phyloP scores from a whole-genome alignment of 1,140 invertebrate species.

The Leptopilina clavipes region DNA sequence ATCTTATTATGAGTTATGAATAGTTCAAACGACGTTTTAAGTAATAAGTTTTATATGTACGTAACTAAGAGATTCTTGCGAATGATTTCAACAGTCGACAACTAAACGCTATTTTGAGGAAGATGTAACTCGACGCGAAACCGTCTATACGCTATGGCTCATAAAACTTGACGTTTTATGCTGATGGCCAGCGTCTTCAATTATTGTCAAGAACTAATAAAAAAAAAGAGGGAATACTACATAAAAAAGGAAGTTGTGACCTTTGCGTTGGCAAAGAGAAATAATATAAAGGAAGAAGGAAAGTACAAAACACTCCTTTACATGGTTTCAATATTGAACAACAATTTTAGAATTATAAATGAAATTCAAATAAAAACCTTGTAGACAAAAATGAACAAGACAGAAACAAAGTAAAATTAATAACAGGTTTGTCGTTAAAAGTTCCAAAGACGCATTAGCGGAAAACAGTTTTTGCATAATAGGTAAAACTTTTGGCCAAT shows the following conservation, averaged over 20 bases:
- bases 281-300: neutral
- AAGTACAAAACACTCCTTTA: no score
- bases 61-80: neutral
- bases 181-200: slow-evolving; percentile 59
- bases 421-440: slow-evolving; percentile 65
- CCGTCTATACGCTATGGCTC: slow-evolving; percentile 64
- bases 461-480: slow-evolving; percentile 71
- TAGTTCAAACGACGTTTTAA: no score
- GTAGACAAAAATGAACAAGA: neutral
- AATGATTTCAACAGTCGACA: neutral
- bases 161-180: slow-evolving; percentile 67
- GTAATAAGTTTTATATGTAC: no score
- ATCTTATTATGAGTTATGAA: no score
- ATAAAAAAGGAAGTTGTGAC: slow-evolving; percentile 33
- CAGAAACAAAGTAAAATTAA: neutral
- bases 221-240: slow-evolving; percentile 4
- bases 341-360: no score
- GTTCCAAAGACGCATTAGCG: slow-evolving; percentile 69
- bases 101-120: slow-evolving; percentile 40
- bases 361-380: neutral
- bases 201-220: slow-evolving; percentile 55
- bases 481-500: slow-evolving; percentile 61
- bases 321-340: no score
- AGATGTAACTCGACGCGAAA: slow-evolving; percentile 66
- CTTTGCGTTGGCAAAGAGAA: neutral